A percentile compares a stretch with the other conserved stretches of the same genome.
These are phyloP conservation scores for Ophioninae sp. DNA, from an alignment of 2,888 invertebrate genomes.

Conservation along the genomic window DNA sequence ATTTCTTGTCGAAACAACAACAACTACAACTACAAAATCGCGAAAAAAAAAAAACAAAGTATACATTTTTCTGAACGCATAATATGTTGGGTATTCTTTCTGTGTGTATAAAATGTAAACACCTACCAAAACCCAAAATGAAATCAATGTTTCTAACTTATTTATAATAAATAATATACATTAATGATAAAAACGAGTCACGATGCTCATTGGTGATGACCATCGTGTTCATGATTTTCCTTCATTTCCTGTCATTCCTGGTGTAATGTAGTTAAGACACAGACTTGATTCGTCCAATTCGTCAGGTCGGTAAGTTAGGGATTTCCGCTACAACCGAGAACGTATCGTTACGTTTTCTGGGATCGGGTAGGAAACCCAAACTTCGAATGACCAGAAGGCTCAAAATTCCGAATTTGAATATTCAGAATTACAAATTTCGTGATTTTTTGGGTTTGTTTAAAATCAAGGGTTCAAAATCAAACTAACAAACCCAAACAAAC, in stretches of 20 bases:
- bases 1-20: constrained; percentile 81
- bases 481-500: too few relatives aligned
- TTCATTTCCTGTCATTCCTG: too few relatives aligned
- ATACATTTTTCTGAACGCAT: constrained; percentile 82
- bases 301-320: constrained; percentile 26
- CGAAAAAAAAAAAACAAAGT: constrained; percentile 69
- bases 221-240: too few relatives aligned
- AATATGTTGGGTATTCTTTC: constrained; percentile 79
- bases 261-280: too few relatives aligned
- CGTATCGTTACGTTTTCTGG: neutral
- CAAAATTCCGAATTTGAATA: too few relatives aligned
- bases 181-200: constrained; percentile 77
- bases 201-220: too few relatives aligned
- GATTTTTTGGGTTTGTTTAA: too few relatives aligned
- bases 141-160: constrained; percentile 81
- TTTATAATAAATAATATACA: constrained; percentile 81
- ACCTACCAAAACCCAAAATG: constrained; percentile 77
- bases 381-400: too few relatives aligned
- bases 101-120: constrained; percentile 81
- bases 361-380: too few relatives aligned
- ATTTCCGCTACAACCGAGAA: constrained; percentile 19
- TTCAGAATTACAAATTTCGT: too few relatives aligned
- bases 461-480: too few relatives aligned
- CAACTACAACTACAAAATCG: constrained; percentile 70
- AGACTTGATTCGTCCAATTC: too few relatives aligned